Percentiles rank a stretch among this genome's conserved stretches.
Conservation (phyloP, 2,113 vertebrate genomes). For the Podarcis raffonei region DNA sequence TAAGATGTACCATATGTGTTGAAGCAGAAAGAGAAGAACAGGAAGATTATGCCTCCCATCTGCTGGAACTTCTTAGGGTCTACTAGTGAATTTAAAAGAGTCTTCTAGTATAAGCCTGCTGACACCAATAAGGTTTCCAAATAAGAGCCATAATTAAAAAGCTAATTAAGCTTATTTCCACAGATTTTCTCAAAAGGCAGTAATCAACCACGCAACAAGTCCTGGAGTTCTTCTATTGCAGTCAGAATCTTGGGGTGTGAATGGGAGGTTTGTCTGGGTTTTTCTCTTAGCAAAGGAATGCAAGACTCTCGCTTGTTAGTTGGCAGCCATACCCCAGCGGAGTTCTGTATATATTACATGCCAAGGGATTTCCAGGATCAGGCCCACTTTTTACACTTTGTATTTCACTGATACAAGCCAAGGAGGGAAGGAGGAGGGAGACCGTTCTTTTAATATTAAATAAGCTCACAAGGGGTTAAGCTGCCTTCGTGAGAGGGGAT, state of each 20-base stretch:
- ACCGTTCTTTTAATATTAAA: not conserved
- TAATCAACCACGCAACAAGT: not conserved
- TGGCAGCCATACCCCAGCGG: not conserved
- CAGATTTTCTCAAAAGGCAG: not conserved
- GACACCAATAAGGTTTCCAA: not conserved
- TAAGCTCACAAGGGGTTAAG: slow-evolving; percentile 53
- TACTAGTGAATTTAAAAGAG: too few relatives aligned
- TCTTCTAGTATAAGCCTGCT: too few relatives aligned
- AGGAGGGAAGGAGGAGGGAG: not conserved
- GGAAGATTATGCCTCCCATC: too few relatives aligned
- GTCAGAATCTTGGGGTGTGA: not conserved
- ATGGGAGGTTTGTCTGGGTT: not conserved
- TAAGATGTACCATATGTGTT: too few relatives aligned
- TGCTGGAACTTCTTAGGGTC: too few relatives aligned
- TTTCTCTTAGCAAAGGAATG: not conserved
- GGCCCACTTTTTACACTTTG: not conserved
- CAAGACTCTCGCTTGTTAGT: not conserved
- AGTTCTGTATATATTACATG: not conserved
- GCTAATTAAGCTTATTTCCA: not conserved
- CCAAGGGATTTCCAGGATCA: not conserved
- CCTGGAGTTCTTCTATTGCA: not conserved
- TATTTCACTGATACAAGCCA: slow-evolving; percentile 2
- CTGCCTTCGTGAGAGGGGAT: slow-evolving; percentile 38
- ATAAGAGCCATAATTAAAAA: not conserved
- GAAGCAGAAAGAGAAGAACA: too few relatives aligned